These are phyloP conservation scores for Rosalia funebris DNA, from an alignment of 2,888 invertebrate species.

Conservation along the genomic window DNA sequence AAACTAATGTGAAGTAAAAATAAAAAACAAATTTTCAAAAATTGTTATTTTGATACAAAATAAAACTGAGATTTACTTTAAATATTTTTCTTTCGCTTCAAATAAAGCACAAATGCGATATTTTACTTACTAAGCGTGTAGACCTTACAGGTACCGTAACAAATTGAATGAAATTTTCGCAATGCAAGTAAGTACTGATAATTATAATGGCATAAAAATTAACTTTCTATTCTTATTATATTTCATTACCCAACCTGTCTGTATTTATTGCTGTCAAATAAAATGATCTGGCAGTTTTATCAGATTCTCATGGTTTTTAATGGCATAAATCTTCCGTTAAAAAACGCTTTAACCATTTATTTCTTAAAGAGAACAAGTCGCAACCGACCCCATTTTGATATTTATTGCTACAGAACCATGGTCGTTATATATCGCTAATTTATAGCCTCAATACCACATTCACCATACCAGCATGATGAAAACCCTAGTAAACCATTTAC, in stretches of 20 bases:
- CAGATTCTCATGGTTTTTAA: conserved; percentile 30
- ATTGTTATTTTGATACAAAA: no score
- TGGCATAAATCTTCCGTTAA: conserved; percentile 25
- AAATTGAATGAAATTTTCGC: no score
- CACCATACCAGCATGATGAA: conserved; percentile 1
- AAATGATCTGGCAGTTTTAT: conserved; percentile 35
- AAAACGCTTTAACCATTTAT: conserved; percentile 18
- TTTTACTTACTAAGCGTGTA: not conserved
- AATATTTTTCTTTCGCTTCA: no score
- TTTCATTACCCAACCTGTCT: conserved; percentile 14
- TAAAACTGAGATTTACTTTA: no score
- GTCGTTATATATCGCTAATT: conserved; percentile 16
- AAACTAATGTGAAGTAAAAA: no score
- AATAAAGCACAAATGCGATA: no score
- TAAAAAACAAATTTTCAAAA: no score
- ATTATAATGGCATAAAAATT: conserved; percentile 11
- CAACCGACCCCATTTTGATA: conserved; percentile 40
- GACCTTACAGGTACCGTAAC: not conserved
- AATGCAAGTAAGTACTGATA: conserved; percentile 2
- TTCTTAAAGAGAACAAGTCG: conserved; percentile 29
- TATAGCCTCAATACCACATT: conserved; percentile 11
- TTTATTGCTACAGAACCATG: conserved; percentile 29
- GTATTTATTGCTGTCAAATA: conserved; percentile 30
- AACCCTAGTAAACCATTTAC: conserved; percentile 1
- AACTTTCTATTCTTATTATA: conserved; percentile 22